These are phyloP conservation scores for Synodontis membranacea DNA, from an alignment of 2,113 vertebrate species.

Conservation along the genomic window DNA sequence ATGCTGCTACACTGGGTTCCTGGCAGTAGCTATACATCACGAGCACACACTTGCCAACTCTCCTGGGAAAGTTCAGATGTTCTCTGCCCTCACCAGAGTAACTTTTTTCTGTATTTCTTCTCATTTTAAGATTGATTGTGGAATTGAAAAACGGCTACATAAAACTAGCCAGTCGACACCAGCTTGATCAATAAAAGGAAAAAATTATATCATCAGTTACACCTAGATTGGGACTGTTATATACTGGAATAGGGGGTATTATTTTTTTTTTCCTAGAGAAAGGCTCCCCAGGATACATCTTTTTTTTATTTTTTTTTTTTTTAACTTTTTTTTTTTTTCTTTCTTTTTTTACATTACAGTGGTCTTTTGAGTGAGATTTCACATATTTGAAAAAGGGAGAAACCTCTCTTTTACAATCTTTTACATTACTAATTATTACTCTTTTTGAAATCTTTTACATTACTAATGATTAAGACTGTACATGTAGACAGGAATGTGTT, in stretches of 20 bases:
- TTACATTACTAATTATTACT: background rate
- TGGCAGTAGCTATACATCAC: constrained; percentile 50
- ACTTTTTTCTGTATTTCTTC: background rate
- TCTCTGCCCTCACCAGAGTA: background rate
- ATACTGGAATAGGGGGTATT: background rate
- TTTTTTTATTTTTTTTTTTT: too few relatives aligned
- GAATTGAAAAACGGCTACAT: background rate
- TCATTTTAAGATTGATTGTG: constrained; percentile 5
- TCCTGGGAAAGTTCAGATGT: background rate
- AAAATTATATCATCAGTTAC: background rate
- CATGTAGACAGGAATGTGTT: background rate
- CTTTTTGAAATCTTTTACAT: background rate
- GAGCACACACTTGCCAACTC: constrained; percentile 15
- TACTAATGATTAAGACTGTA: background rate
- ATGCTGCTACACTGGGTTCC: constrained; percentile 37
- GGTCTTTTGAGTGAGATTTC: background rate
- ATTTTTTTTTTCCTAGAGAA: background rate
- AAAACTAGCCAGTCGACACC: background rate
- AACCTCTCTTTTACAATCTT: background rate
- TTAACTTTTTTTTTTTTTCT: too few relatives aligned
- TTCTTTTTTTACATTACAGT: too few relatives aligned
- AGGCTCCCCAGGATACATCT: background rate
- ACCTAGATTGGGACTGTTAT: background rate
- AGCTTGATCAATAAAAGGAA: background rate
- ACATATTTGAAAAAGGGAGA: background rate